Evolutionary conservation across 2,888 invertebrate species (phyloP).

Genomic region (Pogonocherus hispidulus): DNA sequence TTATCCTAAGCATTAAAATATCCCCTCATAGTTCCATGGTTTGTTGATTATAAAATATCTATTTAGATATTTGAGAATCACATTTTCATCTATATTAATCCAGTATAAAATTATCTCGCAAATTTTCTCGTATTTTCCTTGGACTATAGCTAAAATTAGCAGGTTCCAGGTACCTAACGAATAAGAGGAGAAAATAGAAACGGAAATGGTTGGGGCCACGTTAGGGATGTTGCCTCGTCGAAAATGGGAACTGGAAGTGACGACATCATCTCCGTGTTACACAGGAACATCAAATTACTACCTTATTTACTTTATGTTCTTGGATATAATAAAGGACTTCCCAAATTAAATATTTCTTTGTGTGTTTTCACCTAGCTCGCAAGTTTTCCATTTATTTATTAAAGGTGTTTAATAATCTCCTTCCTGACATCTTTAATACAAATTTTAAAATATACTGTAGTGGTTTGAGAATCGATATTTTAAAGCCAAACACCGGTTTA

Average conservation of each 20-base stretch:
- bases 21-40: too few relatives aligned
- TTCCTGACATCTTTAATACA: neutral
- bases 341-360: constrained; percentile 20
- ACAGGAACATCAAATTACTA: constrained; percentile 40
- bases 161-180: constrained; percentile 51
- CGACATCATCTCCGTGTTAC: constrained; percentile 41
- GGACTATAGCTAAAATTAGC: constrained; percentile 49
- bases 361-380: neutral
- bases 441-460: too few relatives aligned
- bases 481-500: too few relatives aligned
- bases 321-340: constrained; percentile 20
- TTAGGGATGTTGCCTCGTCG: constrained; percentile 45
- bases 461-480: too few relatives aligned
- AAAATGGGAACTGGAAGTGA: constrained; percentile 52
- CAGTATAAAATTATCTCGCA: too few relatives aligned
- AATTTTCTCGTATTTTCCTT: neutral
- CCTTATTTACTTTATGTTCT: constrained; percentile 33
- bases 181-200: constrained; percentile 54
- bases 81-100: too few relatives aligned
- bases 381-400: neutral
- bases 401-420: neutral
- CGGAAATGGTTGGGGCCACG: constrained; percentile 57
- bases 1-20: too few relatives aligned
- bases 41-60: too few relatives aligned
- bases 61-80: too few relatives aligned